phyloP scores from a whole-genome alignment of 2,888 invertebrate species.

The Lagria hirta region DNA sequence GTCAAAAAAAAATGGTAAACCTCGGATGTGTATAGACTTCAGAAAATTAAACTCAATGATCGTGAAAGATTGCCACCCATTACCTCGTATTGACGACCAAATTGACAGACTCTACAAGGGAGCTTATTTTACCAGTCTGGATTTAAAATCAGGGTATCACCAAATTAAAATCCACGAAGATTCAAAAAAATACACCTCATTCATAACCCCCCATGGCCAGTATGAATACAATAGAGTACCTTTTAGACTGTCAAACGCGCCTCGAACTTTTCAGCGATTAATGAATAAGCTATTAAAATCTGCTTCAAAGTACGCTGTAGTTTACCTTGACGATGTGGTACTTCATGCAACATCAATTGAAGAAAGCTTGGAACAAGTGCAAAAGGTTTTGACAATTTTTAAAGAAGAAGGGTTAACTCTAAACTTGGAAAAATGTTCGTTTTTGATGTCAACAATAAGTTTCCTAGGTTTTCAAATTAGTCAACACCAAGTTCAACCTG shows the following conservation, averaged over 20 bases:
- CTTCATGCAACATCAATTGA: constrained; percentile 17
- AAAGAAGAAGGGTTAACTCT: constrained; percentile 24
- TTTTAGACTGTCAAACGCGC: constrained; percentile 30
- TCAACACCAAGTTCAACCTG: constrained; percentile 28
- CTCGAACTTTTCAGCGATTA: constrained; percentile 25
- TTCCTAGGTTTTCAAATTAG: constrained; percentile 28
- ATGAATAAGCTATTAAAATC: constrained; percentile 27
- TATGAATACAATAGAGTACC: constrained; percentile 25
- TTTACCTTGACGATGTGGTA: constrained; percentile 30
- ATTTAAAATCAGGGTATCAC: constrained; percentile 29
- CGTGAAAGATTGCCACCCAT: constrained; percentile 27
- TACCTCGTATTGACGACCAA: constrained; percentile 4
- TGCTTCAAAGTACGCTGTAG: constrained; percentile 8
- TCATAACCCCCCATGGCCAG: constrained; percentile 29
- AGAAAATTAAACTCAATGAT: constrained; percentile 28
- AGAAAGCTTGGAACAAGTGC: constrained; percentile 14
- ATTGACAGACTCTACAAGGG: constrained; percentile 15
- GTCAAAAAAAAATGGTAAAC: constrained; percentile 34
- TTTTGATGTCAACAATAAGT: constrained; percentile 16
- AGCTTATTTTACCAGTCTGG: constrained; percentile 28
- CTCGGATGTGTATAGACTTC: constrained; percentile 37
- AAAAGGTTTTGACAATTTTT: constrained; percentile 18
- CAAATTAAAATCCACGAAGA: constrained; percentile 26
- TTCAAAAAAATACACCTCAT: constrained; percentile 25
- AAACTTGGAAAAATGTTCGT: constrained; percentile 26